phyloP scores from a whole-genome alignment of 2,888 invertebrate species.

The Caenorhabditis panamensis region DNA sequence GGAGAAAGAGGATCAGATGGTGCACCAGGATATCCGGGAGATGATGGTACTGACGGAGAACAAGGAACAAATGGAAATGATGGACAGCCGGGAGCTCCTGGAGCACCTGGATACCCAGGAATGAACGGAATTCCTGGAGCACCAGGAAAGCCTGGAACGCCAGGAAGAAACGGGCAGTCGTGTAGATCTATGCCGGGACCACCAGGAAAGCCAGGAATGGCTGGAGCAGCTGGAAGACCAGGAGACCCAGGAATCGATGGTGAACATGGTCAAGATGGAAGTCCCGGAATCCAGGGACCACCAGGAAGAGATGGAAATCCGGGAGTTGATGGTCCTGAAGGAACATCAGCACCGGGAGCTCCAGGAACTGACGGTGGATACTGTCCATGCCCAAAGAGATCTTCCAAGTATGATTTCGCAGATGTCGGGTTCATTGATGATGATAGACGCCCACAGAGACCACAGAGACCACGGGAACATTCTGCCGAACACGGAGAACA shows the following conservation, averaged over 20 bases:
- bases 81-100: constrained; percentile 57
- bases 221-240: constrained; percentile 47
- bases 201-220: constrained; percentile 56
- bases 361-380: constrained; percentile 64
- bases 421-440: constrained; percentile 35
- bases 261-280: constrained; percentile 63
- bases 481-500: constrained; percentile 18
- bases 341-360: constrained; percentile 48
- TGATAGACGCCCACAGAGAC: constrained; percentile 12
- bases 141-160: constrained; percentile 52
- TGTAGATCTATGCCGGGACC: constrained; percentile 50
- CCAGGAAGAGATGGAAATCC: constrained; percentile 59
- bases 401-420: constrained; percentile 48
- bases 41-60: constrained; percentile 57
- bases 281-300: constrained; percentile 61
- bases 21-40: constrained; percentile 58
- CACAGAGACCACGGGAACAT: constrained; percentile 26
- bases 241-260: constrained; percentile 63
- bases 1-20: constrained; percentile 56
- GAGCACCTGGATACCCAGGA: constrained; percentile 56
- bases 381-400: constrained; percentile 62
- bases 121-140: constrained; percentile 49
- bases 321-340: constrained; percentile 54
- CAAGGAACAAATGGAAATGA: constrained; percentile 55
- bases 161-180: constrained; percentile 53